Base-by-base conservation (phyloP, 1,140 invertebrate species). In the Schmidtea mediterranea region DNA sequence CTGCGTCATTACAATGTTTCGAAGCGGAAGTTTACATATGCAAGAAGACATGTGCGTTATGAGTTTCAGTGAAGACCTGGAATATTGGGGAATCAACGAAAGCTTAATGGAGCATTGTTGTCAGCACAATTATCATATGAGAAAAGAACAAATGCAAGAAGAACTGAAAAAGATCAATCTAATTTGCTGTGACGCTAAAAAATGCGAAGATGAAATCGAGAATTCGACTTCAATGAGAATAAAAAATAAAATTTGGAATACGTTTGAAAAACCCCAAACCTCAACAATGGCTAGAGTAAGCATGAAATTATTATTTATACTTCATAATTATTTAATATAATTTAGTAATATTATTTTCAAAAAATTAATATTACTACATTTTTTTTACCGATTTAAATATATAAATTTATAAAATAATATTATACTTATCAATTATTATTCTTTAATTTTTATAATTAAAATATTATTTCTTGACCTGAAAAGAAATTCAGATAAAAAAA, bases 1-100 rank as follows among this genome's bases (percentile, higher is more conserved):
- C 69, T 87, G 83, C 52, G 87, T 95, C 53, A 72, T 95, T 51
- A 94, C 94, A 69, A 94, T 94, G 68, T 94, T 92, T 70, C 75
- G 89, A 53, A 92, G 84, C 50, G 87, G 86, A 24, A 92, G 92
- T 63, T 72, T 95, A 47, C 89, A 95, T 71, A 74, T 94, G 57
- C 84, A 92, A 54, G 86, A 94, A 64, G 87, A 94, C 69, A 92
- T 94, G 84, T 94, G 87, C 68, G 87, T 94, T 52, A 72, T 94
- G 56, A 83, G 86, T 49, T 95, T 94, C 71, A 83, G 80, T 66
- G 86, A 94, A 65, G 87, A 95, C 66, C 72, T 95, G 55, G 83
- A 90, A 61, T 95, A 92, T 58, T 95, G 86, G 86, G 86, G 86
- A 52, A 78, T 95, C 47, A 86, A 94, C 67, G 87, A 95, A 70